Evolutionary conservation across 2,797 vertebrate genomes (phyloP).

Genomic region (Phataginus tetradactyla): DNA sequence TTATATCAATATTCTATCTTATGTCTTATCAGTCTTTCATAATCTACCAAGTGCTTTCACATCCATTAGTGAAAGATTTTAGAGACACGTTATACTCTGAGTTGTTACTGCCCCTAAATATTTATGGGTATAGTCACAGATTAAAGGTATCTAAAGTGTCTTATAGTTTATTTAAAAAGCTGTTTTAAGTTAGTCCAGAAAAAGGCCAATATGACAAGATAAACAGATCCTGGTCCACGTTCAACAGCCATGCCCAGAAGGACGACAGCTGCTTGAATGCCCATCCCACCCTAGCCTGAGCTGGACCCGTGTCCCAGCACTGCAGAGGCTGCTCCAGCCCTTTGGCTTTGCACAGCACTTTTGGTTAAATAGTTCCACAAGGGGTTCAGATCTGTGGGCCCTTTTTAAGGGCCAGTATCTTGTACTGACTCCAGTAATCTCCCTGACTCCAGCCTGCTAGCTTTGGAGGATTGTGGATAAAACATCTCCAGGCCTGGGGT

Average conservation of each 20-base stretch:
- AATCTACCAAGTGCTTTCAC: not conserved
- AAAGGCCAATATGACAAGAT: constrained; percentile 43
- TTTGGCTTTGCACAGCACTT: not conserved
- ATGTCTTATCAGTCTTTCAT: not conserved
- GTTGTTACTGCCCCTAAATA: not conserved
- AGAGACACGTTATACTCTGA: not conserved
- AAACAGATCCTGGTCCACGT: not conserved
- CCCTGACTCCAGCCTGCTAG: not conserved
- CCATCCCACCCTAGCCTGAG: fast-evolving
- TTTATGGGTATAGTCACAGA: not conserved
- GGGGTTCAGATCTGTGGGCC: not conserved
- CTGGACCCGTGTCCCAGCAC: not conserved
- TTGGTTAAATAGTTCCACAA: not conserved
- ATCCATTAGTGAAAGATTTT: constrained; percentile 27
- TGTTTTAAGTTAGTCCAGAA: constrained; percentile 37
- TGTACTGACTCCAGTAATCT: no score
- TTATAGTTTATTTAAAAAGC: constrained; percentile 33
- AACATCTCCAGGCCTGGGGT: not conserved
- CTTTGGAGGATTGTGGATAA: not conserved
- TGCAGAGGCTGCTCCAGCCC: not conserved
- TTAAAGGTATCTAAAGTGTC: constrained; percentile 20
- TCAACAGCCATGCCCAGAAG: not conserved
- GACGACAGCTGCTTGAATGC: constrained; percentile 13
- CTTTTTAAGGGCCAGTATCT: not conserved
- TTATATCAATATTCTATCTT: not conserved